Percentiles rank a stretch among this genome's conserved stretches.
These are phyloP conservation scores for Smittia aterrima DNA, from an alignment of 2,888 invertebrate species.

Conservation along the genomic window DNA sequence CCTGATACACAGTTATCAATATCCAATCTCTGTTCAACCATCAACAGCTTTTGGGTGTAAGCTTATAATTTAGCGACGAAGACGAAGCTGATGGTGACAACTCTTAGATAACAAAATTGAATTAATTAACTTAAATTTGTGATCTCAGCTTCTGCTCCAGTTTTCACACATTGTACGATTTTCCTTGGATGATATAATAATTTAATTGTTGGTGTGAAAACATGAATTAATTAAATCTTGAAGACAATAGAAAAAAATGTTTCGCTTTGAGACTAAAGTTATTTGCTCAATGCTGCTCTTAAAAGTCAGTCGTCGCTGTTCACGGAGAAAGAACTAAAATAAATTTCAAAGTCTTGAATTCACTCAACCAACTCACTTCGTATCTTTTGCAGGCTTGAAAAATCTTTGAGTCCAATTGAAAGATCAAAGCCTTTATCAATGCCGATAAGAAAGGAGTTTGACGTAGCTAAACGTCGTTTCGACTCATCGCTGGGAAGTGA, in stretches of 20 bases:
- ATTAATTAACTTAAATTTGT: not conserved
- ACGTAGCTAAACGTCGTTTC: slow-evolving; percentile 55
- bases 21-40: not conserved
- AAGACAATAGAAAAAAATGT: not conserved
- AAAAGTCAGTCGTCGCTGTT: not conserved
- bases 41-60: not conserved
- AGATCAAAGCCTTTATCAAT: slow-evolving; percentile 20
- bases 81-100: not conserved
- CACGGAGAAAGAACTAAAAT: not conserved
- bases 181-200: not conserved
- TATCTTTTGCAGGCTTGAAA: slow-evolving; percentile 6
- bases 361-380: not conserved
- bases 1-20: not conserved
- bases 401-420: not conserved
- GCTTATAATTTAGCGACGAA: not conserved
- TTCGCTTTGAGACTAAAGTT: not conserved
- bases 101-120: not conserved
- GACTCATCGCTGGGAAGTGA: slow-evolving; percentile 76
- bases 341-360: not conserved
- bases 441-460: slow-evolving; percentile 44
- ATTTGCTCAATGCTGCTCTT: not conserved
- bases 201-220: not conserved
- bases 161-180: slow-evolving; percentile 4
- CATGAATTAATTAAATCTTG: not conserved
- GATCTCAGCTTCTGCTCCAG: slow-evolving; percentile 4